A percentile compares a stretch with the other conserved stretches of the same genome.
Evolutionary conservation across 1,140 invertebrate species (phyloP).

Genomic region (Drosophila murphyi): DNA sequence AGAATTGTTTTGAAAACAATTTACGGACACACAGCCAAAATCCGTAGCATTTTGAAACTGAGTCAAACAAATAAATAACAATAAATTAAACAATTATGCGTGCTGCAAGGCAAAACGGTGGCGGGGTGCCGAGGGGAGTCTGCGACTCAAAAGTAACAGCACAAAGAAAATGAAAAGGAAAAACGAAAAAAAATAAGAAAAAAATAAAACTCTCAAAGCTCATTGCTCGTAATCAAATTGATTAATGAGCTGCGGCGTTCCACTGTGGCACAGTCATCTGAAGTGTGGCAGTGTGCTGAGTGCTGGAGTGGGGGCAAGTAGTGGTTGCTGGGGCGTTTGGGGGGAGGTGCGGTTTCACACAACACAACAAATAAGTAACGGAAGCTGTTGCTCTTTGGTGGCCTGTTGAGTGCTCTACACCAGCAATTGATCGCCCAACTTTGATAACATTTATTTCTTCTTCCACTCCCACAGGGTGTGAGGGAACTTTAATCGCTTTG

Average conservation of each 20-base stretch:
- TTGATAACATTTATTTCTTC: neutral
- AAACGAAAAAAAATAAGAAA: slow-evolving; percentile 1
- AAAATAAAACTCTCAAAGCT: slow-evolving; percentile 43
- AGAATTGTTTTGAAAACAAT: slow-evolving; percentile 64
- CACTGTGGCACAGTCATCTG: slow-evolving; percentile 37
- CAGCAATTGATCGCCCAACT: slow-evolving; percentile 1
- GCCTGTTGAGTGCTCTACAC: slow-evolving; percentile 17
- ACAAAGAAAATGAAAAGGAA: neutral
- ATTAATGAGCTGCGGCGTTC: slow-evolving; percentile 59
- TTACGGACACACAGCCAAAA: slow-evolving; percentile 57
- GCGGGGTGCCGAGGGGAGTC: slow-evolving; percentile 4
- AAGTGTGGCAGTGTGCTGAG: slow-evolving; percentile 17
- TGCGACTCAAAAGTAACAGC: slow-evolving; percentile 31
- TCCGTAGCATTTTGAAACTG: slow-evolving; percentile 48
- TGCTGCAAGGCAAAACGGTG: neutral
- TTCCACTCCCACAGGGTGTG: neutral
- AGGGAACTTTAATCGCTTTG: neutral
- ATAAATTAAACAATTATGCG: slow-evolving; percentile 82
- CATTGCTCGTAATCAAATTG: slow-evolving; percentile 76
- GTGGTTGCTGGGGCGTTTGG: no score
- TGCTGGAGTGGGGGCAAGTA: neutral
- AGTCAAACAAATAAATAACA: slow-evolving; percentile 77
- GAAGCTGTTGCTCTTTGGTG: slow-evolving; percentile 4
- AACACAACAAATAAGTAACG: neutral
- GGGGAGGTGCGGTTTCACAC: no score